Base-by-base conservation (phyloP, 2,888 invertebrate genomes). In the Drosophila leonis region DNA sequence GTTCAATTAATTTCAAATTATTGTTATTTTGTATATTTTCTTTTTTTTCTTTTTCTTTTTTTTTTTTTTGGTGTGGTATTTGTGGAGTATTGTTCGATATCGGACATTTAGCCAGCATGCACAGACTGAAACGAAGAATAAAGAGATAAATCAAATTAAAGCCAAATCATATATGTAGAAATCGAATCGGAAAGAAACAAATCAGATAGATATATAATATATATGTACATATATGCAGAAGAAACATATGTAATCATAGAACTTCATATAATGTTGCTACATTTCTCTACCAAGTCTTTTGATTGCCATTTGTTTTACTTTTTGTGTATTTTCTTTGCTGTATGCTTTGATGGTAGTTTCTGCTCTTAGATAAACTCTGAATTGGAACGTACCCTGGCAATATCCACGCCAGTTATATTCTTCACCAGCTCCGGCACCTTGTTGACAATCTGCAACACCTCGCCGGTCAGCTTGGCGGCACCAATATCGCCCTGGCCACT, bases 361-460 rank as follows among this genome's bases (percentile, higher is more conserved):
- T 24, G 20, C 52, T 39, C 55, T 92, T 93, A 93, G 79, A 93
- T 93, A 83, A 92, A 93, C 86, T 93, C 93, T 71, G 93, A 92
- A 90, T 93, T 93, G 61, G 92, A 90, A 93, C 93, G 93, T 94
- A 97, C 97, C 95, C 97, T 96, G 84, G 96, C 94, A 92, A 99
- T 97, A 92, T 98, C 98, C 69, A 99, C 98, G 41, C 99, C 99
- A 71, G 99, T 99, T 92, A 99, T 95, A 52, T 94, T 95, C 92
- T 98, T 97, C 46, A 99, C 98, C 86, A 98, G 95, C 83, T 96
- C 96, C 6, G 99, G 98, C 89, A 99, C 97, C 93, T 96, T 96
- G 90, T 97, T 96, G 77, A 99, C 98, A 92, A 99, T 98, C 92
- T 95, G 96, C 88, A 99, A 94, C 31, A 99, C 97, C 94, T 99